Percentiles rank a stretch among this genome's conserved stretches.
phyloP scores from a whole-genome alignment of 2,888 invertebrate genomes.

The Aleiodes alternator region DNA sequence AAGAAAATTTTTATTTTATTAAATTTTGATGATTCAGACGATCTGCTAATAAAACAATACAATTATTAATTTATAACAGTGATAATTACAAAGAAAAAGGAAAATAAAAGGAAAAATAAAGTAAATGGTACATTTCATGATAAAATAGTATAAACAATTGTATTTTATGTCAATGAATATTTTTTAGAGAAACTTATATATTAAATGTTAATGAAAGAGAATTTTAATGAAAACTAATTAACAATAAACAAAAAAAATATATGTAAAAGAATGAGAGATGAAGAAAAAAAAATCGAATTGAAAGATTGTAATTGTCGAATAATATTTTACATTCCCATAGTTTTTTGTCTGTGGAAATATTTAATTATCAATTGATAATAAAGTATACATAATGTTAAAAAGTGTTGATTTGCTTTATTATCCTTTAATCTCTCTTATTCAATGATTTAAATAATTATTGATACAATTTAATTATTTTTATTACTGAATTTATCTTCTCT shows the following conservation, averaged over 20 bases:
- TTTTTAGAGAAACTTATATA: conserved; percentile 30
- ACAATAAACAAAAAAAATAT: not conserved
- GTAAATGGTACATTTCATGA: no score
- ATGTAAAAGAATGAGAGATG: not conserved
- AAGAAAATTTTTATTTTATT: no score
- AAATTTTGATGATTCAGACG: no score
- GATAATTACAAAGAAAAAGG: no score
- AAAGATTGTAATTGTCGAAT: no score
- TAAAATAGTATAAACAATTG: no score
- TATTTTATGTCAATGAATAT: conserved; percentile 8
- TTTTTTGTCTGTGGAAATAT: conserved; percentile 9
- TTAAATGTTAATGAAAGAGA: conserved; percentile 30
- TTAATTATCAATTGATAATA: conserved; percentile 27
- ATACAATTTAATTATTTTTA: conserved; percentile 20
- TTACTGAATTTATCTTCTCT: conserved; percentile 83
- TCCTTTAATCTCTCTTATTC: not conserved
- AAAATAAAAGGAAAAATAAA: no score
- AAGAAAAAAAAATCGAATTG: not conserved
- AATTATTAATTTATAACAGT: no score
- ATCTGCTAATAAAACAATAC: no score
- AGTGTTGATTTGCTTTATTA: conserved; percentile 5
- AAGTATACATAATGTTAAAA: conserved; percentile 29
- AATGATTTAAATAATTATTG: conserved; percentile 29
- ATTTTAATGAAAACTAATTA: conserved; percentile 5
- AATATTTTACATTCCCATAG: conserved; percentile 13